Base-by-base conservation (phyloP, 2,113 vertebrate genomes). In the Sula dactylatra region DNA sequence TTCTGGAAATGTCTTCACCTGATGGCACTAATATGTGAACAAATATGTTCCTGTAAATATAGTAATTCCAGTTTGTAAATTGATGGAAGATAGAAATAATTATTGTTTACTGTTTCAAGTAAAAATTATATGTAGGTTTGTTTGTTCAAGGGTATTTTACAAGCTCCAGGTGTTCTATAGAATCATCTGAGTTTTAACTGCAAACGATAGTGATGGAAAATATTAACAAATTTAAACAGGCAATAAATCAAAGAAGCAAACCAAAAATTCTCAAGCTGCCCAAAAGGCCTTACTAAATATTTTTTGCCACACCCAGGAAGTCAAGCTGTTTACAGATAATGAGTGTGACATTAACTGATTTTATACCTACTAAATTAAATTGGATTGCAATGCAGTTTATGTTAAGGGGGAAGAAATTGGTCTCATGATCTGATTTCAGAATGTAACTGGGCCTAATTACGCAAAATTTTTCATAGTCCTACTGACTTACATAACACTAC, bases 111-210 rank as follows among this genome's bases (percentile, higher is more conserved):
- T 32, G 5, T 54, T 84, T 89, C 29, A 82, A 72, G 32, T 18
- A 71, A n/a, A 74, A 88, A 74, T 31, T 1, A 1, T 29, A n/a
- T 5, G 12, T 36, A 56, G 1, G 1, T 49, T 56, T 58, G 2
- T 66, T 88, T 70, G 14, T 69, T 74, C 38, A 55, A 59, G 47
- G 9, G 2, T 61, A 22, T 84, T 84, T 90, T 76, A 49, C 27
- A 69, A 65, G 15, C 11, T 69, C 16, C 26, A 67, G 16, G 13
- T 55, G 45, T 5, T 73, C 24, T 91, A 19, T 11, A 61, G n/a
- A 56, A 59, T 85, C 16, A 72, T 7, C 10, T 49, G 21, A 90
- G 7, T 44, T 70, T 70, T 22, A 82, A 54, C 9, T 72, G 36
- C 52, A 87, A 86, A 82, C 22, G 1, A 50, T 29, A 84, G 15